These are phyloP conservation scores for Arctopsyche grandis DNA, from an alignment of 1,140 invertebrate genomes.

Conservation along the genomic window DNA sequence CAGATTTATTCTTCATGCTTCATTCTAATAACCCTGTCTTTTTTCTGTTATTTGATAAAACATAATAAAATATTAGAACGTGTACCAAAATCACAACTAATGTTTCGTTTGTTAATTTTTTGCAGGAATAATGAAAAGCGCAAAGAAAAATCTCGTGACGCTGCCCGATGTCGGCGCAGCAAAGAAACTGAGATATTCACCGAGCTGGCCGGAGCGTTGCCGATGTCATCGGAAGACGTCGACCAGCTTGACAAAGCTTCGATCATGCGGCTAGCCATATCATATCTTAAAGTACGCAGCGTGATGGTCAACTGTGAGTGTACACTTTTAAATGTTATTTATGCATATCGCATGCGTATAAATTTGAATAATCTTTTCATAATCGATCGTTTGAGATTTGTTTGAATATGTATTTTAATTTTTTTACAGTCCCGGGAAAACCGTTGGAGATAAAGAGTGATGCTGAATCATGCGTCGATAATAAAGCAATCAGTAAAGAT, in stretches of 20 bases:
- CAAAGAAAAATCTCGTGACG: slow-evolving; percentile 97
- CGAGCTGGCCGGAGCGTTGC: slow-evolving; percentile 84
- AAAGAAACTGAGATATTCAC: slow-evolving; percentile 95
- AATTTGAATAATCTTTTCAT: neutral
- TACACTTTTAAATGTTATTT: neutral
- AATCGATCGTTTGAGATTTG: too few species aligned
- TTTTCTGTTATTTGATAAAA: neutral
- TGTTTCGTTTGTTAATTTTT: neutral
- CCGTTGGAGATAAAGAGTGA: slow-evolving; percentile 62
- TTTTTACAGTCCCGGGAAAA: slow-evolving; percentile 62
- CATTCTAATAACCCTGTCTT: neutral
- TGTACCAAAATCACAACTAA: neutral
- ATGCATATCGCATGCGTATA: neutral
- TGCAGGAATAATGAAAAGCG: slow-evolving; percentile 91
- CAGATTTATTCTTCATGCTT: neutral
- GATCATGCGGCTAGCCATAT: slow-evolving; percentile 92
- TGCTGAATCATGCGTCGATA: slow-evolving; percentile 59
- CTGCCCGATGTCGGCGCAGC: slow-evolving; percentile 89
- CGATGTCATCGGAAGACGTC: slow-evolving; percentile 80
- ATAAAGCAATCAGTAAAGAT: slow-evolving; percentile 64
- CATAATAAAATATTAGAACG: neutral
- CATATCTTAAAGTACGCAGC: slow-evolving; percentile 86
- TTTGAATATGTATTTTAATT: slow-evolving; percentile 17
- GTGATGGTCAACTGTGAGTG: slow-evolving; percentile 82
- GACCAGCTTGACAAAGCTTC: slow-evolving; percentile 94